These are phyloP conservation scores for Propsilocerus akamusi DNA, from an alignment of 1,140 invertebrate genomes.

Conservation along the genomic window DNA sequence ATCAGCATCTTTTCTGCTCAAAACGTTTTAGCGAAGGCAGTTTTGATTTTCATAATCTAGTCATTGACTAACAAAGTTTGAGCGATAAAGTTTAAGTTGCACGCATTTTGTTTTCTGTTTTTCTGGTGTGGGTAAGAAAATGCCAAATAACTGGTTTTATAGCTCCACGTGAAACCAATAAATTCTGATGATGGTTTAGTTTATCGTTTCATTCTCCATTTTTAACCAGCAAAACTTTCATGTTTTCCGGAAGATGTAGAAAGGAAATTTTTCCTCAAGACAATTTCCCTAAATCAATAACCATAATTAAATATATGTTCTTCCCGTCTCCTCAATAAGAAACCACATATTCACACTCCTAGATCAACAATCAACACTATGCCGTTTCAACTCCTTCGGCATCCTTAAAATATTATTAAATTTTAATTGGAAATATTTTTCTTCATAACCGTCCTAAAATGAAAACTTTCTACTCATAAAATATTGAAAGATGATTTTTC, in stretches of 20 bases:
- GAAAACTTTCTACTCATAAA: background rate
- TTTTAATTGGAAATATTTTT: background rate
- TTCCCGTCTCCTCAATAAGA: too few species aligned
- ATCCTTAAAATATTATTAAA: background rate
- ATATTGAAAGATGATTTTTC: constrained; percentile 4
- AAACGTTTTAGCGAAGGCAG: too few species aligned
- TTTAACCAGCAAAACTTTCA: too few species aligned
- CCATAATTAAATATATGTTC: background rate
- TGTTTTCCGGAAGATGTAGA: too few species aligned
- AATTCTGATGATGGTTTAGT: too few species aligned
- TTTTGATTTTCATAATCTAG: too few species aligned
- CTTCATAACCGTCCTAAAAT: background rate
- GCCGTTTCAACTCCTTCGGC: background rate
- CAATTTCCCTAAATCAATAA: constrained; percentile 4
- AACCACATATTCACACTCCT: constrained; percentile 1
- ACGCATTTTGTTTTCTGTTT: background rate
- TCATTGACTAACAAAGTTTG: too few species aligned
- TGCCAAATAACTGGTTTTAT: too few species aligned
- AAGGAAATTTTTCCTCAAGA: background rate
- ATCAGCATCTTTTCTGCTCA: too few species aligned
- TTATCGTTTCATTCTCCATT: too few species aligned
- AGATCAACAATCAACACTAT: background rate
- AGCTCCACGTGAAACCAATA: too few species aligned
- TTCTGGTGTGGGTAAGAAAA: background rate
- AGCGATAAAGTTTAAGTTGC: too few species aligned